Evolutionary conservation across 2,797 vertebrate species (phyloP).

Genomic region (Muraenolepis orangiensis): DNA sequence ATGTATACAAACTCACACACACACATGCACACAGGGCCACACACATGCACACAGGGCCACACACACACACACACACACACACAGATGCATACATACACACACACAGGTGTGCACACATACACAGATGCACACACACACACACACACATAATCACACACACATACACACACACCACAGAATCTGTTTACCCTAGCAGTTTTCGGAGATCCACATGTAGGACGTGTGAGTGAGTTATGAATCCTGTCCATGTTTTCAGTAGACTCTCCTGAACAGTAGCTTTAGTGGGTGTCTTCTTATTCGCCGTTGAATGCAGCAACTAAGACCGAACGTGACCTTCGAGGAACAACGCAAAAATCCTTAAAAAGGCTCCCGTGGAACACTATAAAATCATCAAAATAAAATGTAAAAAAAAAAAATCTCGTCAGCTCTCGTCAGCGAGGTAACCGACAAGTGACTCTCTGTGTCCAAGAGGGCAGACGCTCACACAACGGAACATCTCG

Average conservation of each 20-base stretch:
- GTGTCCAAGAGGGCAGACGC: constrained; percentile 24
- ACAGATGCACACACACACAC: constrained; percentile 8
- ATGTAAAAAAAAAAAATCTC: not conserved
- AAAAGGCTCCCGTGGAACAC: constrained; percentile 59
- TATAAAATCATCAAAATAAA: constrained; percentile 27
- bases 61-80: too few species aligned
- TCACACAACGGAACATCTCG: constrained; percentile 42
- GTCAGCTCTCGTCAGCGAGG: constrained; percentile 19
- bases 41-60: too few species aligned
- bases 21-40: too few species aligned
- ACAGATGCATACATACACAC: too few species aligned
- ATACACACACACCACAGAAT: constrained; percentile 15
- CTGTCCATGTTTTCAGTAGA: constrained; percentile 32
- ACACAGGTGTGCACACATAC: too few species aligned
- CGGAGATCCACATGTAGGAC: constrained; percentile 34
- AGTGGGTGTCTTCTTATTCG: constrained; percentile 46
- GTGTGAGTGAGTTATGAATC: constrained; percentile 22
- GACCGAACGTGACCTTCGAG: constrained; percentile 32
- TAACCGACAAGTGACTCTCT: constrained; percentile 50
- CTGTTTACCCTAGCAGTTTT: constrained; percentile 22
- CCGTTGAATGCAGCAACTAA: constrained; percentile 43
- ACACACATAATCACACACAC: constrained; percentile 5
- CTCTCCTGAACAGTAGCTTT: constrained; percentile 35
- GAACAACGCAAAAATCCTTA: constrained; percentile 31
- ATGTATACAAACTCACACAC: constrained; percentile 26